Percentiles rank a stretch among this genome's conserved stretches.
phyloP scores from a whole-genome alignment of 2,888 invertebrate species.

The Drosophila glabriapex region DNA sequence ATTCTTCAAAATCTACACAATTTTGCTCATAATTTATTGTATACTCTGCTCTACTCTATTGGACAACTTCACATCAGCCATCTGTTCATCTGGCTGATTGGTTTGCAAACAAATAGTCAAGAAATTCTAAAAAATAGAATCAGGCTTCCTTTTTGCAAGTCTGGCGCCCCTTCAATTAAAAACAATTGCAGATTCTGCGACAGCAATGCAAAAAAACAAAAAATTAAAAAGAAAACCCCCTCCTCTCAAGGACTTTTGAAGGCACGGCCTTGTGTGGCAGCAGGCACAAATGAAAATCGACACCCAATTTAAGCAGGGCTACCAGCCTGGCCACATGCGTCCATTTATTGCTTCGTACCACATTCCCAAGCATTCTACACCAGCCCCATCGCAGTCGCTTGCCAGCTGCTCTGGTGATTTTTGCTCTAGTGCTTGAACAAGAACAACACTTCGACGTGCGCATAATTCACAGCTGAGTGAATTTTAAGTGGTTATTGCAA shows the following conservation, averaged over 20 bases:
- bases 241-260: slow-evolving; percentile 3
- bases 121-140: background rate
- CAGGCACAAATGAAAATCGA: slow-evolving; percentile 64
- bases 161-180: slow-evolving; percentile 33
- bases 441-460: slow-evolving; percentile 82
- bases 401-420: slow-evolving; percentile 20
- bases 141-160: background rate
- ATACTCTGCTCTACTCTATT: background rate
- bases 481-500: slow-evolving; percentile 84
- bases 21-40: background rate
- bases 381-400: background rate
- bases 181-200: slow-evolving; percentile 23
- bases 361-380: slow-evolving; percentile 20
- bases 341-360: slow-evolving; percentile 59
- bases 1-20: background rate
- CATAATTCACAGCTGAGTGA: slow-evolving; percentile 84
- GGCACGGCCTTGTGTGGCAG: slow-evolving; percentile 9
- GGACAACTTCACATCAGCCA: background rate
- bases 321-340: slow-evolving; percentile 66
- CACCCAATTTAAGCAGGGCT: slow-evolving; percentile 60
- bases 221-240: slow-evolving; percentile 1
- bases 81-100: background rate
- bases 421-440: slow-evolving; percentile 55
- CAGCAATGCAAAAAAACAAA: no score
- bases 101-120: background rate